These are phyloP conservation scores for Gastrophysa polygoni DNA, from an alignment of 2,888 invertebrate species.

Conservation along the genomic window DNA sequence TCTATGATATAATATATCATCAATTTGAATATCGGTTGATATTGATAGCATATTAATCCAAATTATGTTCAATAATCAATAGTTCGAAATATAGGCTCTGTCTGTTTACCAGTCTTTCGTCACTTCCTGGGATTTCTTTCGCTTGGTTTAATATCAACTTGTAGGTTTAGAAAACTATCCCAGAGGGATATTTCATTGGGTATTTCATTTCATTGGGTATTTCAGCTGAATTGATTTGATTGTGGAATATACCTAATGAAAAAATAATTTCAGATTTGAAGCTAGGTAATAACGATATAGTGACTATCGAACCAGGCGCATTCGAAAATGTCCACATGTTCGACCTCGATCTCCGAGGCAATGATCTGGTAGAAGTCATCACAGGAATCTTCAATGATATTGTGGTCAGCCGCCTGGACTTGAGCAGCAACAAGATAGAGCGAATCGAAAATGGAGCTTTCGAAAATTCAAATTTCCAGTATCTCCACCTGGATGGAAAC, in stretches of 20 bases:
- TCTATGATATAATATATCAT: no score
- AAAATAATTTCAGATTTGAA: conserved; percentile 18
- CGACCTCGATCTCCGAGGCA: conserved; percentile 15
- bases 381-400: conserved; percentile 15
- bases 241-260: background rate
- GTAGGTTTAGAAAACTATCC: no score
- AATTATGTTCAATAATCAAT: no score
- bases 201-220: background rate
- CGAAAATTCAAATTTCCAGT: conserved; percentile 15
- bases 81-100: no score
- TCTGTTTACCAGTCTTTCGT: no score
- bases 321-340: conserved; percentile 12
- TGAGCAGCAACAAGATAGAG: conserved; percentile 22
- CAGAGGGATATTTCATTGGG: background rate
- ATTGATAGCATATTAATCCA: no score
- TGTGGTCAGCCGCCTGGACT: conserved; percentile 4
- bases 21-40: no score
- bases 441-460: conserved; percentile 20
- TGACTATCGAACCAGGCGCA: conserved; percentile 5
- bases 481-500: conserved; percentile 22
- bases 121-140: no score
- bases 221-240: background rate
- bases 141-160: no score
- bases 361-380: conserved; percentile 7
- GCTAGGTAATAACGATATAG: conserved; percentile 22